phyloP scores from a whole-genome alignment of 2,113 vertebrate genomes.

The Poicephalus gulielmi region DNA sequence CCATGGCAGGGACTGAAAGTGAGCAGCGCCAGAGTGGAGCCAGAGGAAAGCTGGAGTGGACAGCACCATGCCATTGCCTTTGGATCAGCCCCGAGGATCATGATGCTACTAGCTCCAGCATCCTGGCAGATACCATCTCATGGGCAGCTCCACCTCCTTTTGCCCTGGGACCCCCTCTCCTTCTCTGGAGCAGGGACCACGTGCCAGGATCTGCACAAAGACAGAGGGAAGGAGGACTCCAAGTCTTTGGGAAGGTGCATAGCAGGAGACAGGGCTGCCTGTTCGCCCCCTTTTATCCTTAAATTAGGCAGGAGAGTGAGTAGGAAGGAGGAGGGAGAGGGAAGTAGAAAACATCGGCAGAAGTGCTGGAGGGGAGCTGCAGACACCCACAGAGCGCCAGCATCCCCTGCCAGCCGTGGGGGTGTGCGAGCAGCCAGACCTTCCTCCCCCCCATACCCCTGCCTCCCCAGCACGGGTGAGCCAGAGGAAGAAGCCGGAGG shows the following conservation, averaged over 20 bases:
- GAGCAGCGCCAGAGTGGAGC: neutral
- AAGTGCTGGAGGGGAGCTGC: neutral
- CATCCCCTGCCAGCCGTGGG: neutral
- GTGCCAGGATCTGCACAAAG: rapidly evolving
- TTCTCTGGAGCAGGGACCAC: neutral
- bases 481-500: neutral
- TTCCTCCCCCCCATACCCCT: neutral
- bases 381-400: neutral
- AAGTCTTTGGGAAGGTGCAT: neutral
- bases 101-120: neutral
- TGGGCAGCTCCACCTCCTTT: neutral
- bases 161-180: too few relatives aligned
- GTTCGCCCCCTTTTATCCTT: neutral
- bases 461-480: neutral
- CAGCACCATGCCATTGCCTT: neutral
- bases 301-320: neutral
- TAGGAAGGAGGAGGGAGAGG: neutral
- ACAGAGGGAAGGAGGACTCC: neutral
- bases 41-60: neutral
- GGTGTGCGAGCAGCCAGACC: neutral
- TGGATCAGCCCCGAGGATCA: neutral
- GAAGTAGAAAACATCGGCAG: neutral
- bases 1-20: rapidly evolving
- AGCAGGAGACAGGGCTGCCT: neutral
- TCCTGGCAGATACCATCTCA: neutral